A percentile compares a stretch with the other conserved stretches of the same genome.
These are phyloP conservation scores for Oscheius myriophilus DNA, from an alignment of 2,888 invertebrate species.

Conservation along the genomic window DNA sequence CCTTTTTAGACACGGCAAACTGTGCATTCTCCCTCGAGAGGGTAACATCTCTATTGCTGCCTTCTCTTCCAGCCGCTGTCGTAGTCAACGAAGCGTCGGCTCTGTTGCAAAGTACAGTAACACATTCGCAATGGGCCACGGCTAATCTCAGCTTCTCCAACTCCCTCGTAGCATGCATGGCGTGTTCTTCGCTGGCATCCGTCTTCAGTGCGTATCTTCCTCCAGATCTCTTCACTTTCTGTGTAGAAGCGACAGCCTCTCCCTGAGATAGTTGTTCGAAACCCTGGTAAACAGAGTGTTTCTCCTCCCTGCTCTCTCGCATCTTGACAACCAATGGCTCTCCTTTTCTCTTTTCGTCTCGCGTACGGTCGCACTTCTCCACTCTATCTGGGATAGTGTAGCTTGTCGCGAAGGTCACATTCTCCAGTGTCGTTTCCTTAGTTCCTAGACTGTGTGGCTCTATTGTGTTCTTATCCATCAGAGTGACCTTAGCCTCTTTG, in stretches of 20 bases:
- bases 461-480: conserved; percentile 39
- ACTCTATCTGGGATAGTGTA: conserved; percentile 19
- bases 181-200: conserved; percentile 60
- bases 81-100: conserved; percentile 42
- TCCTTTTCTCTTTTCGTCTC: conserved; percentile 47
- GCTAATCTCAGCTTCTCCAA: conserved; percentile 36
- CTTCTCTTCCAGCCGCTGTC: conserved; percentile 29
- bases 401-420: conserved; percentile 31
- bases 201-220: conserved; percentile 53
- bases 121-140: conserved; percentile 41
- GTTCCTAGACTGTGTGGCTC: conserved; percentile 35
- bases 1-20: conserved; percentile 19
- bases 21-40: neutral
- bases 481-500: conserved; percentile 21
- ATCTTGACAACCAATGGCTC: conserved; percentile 33
- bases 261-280: conserved; percentile 38
- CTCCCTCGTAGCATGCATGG: conserved; percentile 45
- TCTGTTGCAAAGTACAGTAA: conserved; percentile 37
- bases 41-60: conserved; percentile 25
- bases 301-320: conserved; percentile 44
- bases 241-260: conserved; percentile 1
- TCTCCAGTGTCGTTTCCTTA: conserved; percentile 39
- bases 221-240: conserved; percentile 27
- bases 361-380: conserved; percentile 29
- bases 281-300: conserved; percentile 42